phyloP scores from a whole-genome alignment of 1,140 invertebrate genomes.

The Uloborus diversus region DNA sequence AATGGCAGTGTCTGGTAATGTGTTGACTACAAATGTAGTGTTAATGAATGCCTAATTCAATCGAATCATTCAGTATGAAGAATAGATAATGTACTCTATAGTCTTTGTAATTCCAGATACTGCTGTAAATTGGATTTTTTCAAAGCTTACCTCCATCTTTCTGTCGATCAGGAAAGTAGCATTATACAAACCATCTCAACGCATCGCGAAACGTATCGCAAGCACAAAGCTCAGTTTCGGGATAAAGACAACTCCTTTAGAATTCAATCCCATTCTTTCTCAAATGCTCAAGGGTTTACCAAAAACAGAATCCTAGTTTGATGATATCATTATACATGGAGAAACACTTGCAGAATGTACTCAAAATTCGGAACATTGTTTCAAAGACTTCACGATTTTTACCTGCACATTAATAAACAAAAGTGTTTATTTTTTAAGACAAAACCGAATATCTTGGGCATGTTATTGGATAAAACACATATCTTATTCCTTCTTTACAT shows the following conservation, averaged over 20 bases:
- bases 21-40: constrained; percentile 63
- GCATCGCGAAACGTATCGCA: constrained; percentile 1
- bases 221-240: neutral
- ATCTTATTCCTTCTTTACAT: too few relatives aligned
- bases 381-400: neutral
- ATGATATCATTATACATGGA: constrained; percentile 5
- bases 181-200: constrained; percentile 9
- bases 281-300: constrained; percentile 7
- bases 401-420: constrained; percentile 1
- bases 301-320: too few relatives aligned
- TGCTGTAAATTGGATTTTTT: constrained; percentile 18
- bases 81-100: constrained; percentile 26
- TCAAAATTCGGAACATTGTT: neutral
- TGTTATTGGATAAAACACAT: neutral
- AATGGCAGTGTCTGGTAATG: constrained; percentile 63
- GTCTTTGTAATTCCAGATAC: constrained; percentile 3
- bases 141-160: constrained; percentile 20
- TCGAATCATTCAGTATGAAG: neutral
- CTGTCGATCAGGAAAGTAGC: constrained; percentile 1
- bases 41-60: constrained; percentile 6
- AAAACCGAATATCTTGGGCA: constrained; percentile 10
- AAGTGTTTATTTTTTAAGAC: constrained; percentile 9
- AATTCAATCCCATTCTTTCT: neutral
- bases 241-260: constrained; percentile 8
- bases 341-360: constrained; percentile 5